Percentiles rank a stretch among this genome's conserved stretches.
phyloP scores from a whole-genome alignment of 2,888 invertebrate species.

The Icerya purchasi region DNA sequence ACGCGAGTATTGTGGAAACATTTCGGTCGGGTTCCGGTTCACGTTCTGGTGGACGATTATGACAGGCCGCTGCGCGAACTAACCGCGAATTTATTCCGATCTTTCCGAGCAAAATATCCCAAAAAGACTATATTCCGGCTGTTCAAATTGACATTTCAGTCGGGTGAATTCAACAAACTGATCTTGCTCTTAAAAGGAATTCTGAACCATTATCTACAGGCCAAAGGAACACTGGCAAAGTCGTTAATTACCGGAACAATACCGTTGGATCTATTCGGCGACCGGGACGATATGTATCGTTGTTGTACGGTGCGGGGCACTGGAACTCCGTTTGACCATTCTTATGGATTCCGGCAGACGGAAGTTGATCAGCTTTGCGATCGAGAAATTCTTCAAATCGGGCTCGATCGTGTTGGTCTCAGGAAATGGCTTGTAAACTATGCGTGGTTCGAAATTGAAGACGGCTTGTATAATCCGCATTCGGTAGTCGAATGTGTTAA shows the following conservation, averaged over 20 bases:
- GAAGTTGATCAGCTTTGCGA: not conserved
- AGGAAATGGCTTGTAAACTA: not conserved
- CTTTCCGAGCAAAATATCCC: not conserved
- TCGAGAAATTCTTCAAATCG: not conserved
- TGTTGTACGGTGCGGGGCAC: not conserved
- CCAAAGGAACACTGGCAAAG: not conserved
- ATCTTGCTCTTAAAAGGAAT: not conserved
- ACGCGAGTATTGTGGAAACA: not conserved
- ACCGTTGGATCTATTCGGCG: not conserved
- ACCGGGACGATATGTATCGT: not conserved
- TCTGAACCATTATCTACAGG: not conserved
- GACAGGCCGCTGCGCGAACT: not conserved
- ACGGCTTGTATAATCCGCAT: not conserved
- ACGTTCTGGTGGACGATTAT: not conserved
- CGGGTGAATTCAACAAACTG: not conserved
- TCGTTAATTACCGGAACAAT: not conserved
- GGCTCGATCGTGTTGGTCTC: not conserved
- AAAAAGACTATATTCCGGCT: not conserved
- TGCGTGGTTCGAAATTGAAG: not conserved
- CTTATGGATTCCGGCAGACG: not conserved
- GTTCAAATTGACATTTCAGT: not conserved
- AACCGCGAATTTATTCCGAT: not conserved
- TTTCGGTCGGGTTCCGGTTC: not conserved
- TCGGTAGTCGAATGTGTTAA: not conserved
- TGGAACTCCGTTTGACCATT: not conserved